Conservation (phyloP, 2,113 vertebrate species). For the Syrmaticus mikado region DNA sequence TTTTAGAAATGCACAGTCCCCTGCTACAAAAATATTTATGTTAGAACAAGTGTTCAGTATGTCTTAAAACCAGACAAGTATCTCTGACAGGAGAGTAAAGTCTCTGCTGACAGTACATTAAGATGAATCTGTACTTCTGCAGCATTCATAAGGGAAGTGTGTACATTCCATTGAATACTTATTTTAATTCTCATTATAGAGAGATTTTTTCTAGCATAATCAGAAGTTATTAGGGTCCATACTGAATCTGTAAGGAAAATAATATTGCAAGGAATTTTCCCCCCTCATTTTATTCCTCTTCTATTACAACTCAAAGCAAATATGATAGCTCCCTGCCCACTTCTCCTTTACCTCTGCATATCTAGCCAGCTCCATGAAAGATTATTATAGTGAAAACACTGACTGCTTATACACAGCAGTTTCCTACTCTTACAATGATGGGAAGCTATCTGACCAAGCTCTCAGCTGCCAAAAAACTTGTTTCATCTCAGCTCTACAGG, state of each 20-base stretch:
- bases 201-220: neutral
- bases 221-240: neutral
- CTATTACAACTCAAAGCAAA: neutral
- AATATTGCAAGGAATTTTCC: neutral
- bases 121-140: neutral
- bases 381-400: neutral
- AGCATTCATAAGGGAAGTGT: neutral
- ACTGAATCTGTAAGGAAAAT: neutral
- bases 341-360: neutral
- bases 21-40: neutral
- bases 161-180: neutral
- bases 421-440: neutral
- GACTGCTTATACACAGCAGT: neutral
- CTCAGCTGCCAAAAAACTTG: neutral
- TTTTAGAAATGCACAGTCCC: neutral
- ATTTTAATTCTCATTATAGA: neutral
- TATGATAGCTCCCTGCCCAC: neutral
- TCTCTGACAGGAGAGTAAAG: neutral
- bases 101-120: neutral
- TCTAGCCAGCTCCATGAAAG: neutral
- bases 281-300: neutral
- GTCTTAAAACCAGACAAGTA: neutral
- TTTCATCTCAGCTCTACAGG: neutral
- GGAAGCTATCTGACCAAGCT: neutral
- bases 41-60: neutral